Percentiles rank a stretch among this genome's conserved stretches.
Conservation (phyloP, 2,888 invertebrate genomes). For the Agrilus mali region DNA sequence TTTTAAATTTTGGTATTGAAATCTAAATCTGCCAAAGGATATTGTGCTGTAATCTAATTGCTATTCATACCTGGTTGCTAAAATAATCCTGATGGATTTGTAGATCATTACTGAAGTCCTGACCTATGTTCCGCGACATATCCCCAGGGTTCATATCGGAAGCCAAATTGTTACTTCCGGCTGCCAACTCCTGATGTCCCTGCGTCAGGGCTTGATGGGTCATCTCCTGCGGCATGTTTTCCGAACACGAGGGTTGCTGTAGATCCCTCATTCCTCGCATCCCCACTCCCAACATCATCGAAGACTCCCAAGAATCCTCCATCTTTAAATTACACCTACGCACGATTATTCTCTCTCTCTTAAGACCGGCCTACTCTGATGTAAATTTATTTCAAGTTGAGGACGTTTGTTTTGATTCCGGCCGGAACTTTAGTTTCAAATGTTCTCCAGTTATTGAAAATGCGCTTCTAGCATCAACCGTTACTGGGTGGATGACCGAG, state of each 20-base stretch:
- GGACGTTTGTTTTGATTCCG: no score
- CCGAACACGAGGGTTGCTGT: conserved; percentile 20
- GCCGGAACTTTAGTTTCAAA: no score
- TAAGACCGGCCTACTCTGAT: conserved; percentile 3
- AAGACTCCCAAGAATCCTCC: conserved; percentile 36
- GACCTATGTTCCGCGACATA: conserved; percentile 24
- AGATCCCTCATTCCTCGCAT: conserved; percentile 27
- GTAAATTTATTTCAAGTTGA: no score
- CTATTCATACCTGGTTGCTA: conserved; percentile 23
- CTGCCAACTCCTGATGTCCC: conserved; percentile 20
- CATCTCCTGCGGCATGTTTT: conserved; percentile 19
- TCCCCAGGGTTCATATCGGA: conserved; percentile 23
- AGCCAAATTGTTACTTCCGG: conserved; percentile 14
- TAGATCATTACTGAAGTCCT: conserved; percentile 21
- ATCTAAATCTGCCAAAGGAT: no score
- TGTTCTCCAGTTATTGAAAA: no score
- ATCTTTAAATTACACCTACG: conserved; percentile 25
- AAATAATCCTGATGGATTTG: conserved; percentile 24
- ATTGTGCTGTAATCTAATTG: no score
- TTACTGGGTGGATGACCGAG: no score
- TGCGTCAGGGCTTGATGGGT: conserved; percentile 19
- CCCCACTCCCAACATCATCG: conserved; percentile 34
- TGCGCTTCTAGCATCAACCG: no score
- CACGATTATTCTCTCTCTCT: conserved; percentile 4
- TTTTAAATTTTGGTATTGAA: no score